Percentiles rank a stretch among this genome's conserved stretches.
Conservation (phyloP, 2,113 vertebrate genomes). For the Calidris pygmaea region DNA sequence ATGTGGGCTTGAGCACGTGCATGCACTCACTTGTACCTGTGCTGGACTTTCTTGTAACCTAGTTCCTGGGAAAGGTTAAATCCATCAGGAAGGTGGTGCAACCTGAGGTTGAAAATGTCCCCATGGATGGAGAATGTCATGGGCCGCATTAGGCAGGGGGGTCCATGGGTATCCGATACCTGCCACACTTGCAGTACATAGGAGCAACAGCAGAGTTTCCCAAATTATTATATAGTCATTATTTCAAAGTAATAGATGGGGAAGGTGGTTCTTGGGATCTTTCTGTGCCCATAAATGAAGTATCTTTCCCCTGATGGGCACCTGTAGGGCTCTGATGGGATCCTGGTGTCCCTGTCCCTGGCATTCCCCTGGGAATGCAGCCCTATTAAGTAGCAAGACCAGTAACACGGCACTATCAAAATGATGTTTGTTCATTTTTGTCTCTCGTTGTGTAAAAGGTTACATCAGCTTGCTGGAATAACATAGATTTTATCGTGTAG, state of each 20-base stretch:
- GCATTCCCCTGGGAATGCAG: not conserved
- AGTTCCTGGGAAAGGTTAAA: not conserved
- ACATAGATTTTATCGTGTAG: not conserved
- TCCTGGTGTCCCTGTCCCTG: not conserved
- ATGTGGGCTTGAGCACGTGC: rapidly evolving
- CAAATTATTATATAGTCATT: not conserved
- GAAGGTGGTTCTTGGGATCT: not conserved
- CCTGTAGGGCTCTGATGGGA: not conserved
- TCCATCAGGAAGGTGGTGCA: not conserved
- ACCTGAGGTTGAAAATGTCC: not conserved
- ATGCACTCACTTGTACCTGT: rapidly evolving
- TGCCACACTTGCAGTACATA: rapidly evolving
- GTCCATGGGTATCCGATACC: not conserved
- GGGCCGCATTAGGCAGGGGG: not conserved
- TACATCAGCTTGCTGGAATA: not conserved
- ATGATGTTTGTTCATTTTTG: not conserved
- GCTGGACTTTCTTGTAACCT: not conserved
- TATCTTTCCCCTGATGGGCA: not conserved
- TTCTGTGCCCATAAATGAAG: not conserved
- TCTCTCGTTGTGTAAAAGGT: not conserved
- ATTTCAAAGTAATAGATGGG: not conserved
- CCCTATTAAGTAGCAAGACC: not conserved
- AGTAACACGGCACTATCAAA: not conserved
- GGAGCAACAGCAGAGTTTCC: not conserved
- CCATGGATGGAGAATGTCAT: rapidly evolving